These are phyloP conservation scores for Gnathonemus echidnorhynchus DNA, from an alignment of 2,113 vertebrate species.

Conservation along the genomic window DNA sequence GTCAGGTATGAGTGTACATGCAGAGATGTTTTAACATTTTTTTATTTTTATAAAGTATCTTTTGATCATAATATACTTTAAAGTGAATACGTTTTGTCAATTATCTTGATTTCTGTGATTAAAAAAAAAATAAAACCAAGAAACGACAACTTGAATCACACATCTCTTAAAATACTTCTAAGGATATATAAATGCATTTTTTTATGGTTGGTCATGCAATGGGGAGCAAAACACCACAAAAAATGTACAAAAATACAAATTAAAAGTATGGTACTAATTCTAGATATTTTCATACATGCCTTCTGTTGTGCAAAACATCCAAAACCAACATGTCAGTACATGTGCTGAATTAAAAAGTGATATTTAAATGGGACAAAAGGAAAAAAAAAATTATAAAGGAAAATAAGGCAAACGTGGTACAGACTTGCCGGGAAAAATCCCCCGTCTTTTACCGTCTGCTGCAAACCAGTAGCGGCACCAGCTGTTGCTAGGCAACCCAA, in stretches of 20 bases:
- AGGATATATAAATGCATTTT: neutral
- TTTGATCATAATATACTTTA: neutral
- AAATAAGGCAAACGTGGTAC: neutral
- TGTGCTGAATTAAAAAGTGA: conserved; percentile 2
- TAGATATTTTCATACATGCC: neutral
- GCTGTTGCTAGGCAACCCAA: conserved; percentile 61
- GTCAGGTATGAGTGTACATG: neutral
- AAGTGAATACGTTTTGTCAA: neutral
- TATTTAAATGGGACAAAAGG: conserved; percentile 3
- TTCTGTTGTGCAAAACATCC: neutral
- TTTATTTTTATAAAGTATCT: neutral
- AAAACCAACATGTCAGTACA: conserved; percentile 44
- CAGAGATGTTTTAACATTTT: neutral
- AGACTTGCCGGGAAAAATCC: conserved; percentile 22
- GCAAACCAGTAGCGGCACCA: conserved; percentile 26
- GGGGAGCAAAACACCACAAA: neutral
- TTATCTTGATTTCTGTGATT: neutral
- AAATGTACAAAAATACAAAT: neutral
- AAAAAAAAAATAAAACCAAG: neutral
- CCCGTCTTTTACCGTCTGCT: conserved; percentile 36
- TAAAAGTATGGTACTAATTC: neutral
- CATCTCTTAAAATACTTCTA: neutral
- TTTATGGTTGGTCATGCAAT: neutral
- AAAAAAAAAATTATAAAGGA: neutral
- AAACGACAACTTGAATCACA: neutral